Conservation (phyloP, 1,140 invertebrate genomes). For the Meloidogyne hapla region DNA sequence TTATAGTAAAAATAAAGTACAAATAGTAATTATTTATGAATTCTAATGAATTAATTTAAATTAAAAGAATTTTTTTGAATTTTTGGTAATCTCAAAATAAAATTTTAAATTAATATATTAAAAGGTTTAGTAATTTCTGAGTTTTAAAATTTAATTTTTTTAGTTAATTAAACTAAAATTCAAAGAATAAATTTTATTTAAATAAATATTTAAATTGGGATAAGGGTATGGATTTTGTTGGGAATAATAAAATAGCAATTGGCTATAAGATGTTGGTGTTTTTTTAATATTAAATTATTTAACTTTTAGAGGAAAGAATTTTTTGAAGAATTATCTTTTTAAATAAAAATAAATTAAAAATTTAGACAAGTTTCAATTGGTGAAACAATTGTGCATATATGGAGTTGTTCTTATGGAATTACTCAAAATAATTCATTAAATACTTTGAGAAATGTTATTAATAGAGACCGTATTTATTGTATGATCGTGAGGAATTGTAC, state of each 20-base stretch:
- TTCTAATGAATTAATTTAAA: conserved; percentile 9
- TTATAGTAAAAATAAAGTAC: conserved; percentile 4
- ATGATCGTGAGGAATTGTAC: conserved; percentile 60
- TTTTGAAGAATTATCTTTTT: background rate
- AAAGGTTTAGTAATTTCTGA: too few species aligned
- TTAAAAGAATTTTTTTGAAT: too few species aligned
- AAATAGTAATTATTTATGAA: conserved; percentile 13
- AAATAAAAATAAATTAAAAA: conserved; percentile 3
- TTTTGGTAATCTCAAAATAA: too few species aligned
- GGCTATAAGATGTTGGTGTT: too few species aligned
- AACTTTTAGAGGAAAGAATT: background rate
- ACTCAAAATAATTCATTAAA: background rate
- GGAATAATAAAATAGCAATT: too few species aligned
- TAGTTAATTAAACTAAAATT: too few species aligned
- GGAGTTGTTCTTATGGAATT: conserved; percentile 44
- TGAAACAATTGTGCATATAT: conserved; percentile 48
- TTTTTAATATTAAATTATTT: too few species aligned
- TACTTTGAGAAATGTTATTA: conserved; percentile 3
- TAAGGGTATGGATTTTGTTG: too few species aligned
- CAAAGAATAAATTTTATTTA: too few species aligned
- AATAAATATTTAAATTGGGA: too few species aligned
- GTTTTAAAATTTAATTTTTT: too few species aligned
- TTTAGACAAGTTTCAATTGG: conserved; percentile 46
- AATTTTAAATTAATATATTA: too few species aligned
- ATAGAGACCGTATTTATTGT: conserved; percentile 38